A percentile compares a stretch with the other conserved stretches of the same genome.
Conservation (phyloP, 2,113 vertebrate genomes). For the Neogale vison region DNA sequence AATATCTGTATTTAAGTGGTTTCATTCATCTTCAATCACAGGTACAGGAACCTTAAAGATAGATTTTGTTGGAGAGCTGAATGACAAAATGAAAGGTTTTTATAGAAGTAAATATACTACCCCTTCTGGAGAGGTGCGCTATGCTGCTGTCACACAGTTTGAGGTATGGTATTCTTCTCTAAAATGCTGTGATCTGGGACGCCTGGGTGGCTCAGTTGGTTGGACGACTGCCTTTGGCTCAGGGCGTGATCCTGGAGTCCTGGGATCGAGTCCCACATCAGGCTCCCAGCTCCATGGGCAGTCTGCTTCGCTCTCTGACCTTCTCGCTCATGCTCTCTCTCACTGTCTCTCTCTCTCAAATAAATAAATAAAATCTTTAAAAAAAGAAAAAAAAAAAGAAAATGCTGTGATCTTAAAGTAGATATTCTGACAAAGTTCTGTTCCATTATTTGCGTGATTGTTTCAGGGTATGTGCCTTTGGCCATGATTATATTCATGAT, state of each 20-base stretch:
- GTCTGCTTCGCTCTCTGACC: too few relatives aligned
- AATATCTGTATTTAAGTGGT: slow-evolving; percentile 9
- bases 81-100: slow-evolving; percentile 99
- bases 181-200: neutral
- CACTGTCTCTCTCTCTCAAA: too few relatives aligned
- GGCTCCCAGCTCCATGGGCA: too few relatives aligned
- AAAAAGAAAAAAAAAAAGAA: too few relatives aligned
- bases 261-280: too few relatives aligned
- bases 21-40: slow-evolving; percentile 77
- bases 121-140: slow-evolving; percentile 92
- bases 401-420: neutral
- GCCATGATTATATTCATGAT: neutral
- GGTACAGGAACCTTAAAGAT: slow-evolving; percentile 95
- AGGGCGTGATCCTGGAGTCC: too few relatives aligned
- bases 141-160: slow-evolving; percentile 98
- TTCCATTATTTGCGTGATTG: neutral
- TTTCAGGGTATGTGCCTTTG: neutral
- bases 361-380: too few relatives aligned
- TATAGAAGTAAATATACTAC: slow-evolving; percentile 97
- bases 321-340: too few relatives aligned
- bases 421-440: neutral
- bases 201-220: too few relatives aligned
- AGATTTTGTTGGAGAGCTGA: slow-evolving; percentile 98
- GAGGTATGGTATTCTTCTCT: slow-evolving; percentile 87
- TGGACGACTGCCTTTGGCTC: too few relatives aligned